These are phyloP conservation scores for Colletes gigas DNA, from an alignment of 1,140 invertebrate genomes.

Conservation along the genomic window DNA sequence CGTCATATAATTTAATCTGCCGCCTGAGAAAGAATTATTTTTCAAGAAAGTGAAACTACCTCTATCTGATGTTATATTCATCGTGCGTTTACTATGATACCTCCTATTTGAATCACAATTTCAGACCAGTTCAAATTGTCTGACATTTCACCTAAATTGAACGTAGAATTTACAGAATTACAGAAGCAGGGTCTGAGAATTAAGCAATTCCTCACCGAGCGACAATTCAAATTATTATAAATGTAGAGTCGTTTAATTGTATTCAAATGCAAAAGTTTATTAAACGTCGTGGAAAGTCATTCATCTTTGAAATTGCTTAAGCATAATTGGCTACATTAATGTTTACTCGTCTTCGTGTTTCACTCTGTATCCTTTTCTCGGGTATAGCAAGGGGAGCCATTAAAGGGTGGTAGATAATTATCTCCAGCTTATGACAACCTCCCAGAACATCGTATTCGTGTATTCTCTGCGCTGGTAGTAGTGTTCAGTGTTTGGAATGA, in stretches of 20 bases:
- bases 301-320: background rate
- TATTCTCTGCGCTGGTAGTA: background rate
- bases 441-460: background rate
- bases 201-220: too few species aligned
- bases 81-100: background rate
- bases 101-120: background rate
- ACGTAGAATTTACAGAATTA: too few species aligned
- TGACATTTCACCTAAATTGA: too few species aligned
- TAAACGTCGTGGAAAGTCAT: background rate
- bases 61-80: background rate
- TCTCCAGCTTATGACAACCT: conserved; percentile 1
- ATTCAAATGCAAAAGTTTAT: background rate
- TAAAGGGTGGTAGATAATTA: conserved; percentile 4
- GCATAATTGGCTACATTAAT: background rate
- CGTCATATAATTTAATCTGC: background rate
- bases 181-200: too few species aligned
- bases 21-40: background rate
- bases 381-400: background rate
- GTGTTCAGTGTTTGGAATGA: background rate
- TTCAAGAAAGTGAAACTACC: background rate
- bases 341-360: conserved; percentile 2
- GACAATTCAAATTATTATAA: too few species aligned
- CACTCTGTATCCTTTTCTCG: background rate
- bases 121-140: too few species aligned
- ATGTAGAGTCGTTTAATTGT: background rate